phyloP scores from a whole-genome alignment of 2,888 invertebrate species.

The Latheticus oryzae region DNA sequence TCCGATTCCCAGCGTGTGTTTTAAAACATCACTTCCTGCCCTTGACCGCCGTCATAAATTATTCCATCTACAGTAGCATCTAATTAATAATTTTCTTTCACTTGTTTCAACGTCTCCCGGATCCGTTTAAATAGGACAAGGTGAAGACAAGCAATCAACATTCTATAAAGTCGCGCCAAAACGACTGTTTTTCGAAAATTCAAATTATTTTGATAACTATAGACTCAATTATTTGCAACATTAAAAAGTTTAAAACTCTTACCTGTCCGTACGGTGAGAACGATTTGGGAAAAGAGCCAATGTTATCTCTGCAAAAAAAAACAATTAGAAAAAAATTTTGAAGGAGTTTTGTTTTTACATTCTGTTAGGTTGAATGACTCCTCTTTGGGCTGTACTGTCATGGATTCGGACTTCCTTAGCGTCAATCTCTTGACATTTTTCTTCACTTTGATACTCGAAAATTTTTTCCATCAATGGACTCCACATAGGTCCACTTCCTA shows the following conservation, averaged over 20 bases:
- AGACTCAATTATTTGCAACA: too few species aligned
- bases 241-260: too few species aligned
- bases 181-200: too few species aligned
- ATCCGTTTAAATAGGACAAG: slow-evolving; percentile 26
- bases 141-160: too few species aligned
- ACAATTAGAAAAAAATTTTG: slow-evolving; percentile 1
- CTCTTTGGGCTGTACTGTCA: slow-evolving; percentile 79
- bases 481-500: slow-evolving; percentile 75
- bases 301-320: slow-evolving; percentile 47
- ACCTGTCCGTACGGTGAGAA: slow-evolving; percentile 50
- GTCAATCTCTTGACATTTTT: slow-evolving; percentile 78
- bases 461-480: slow-evolving; percentile 75
- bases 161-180: too few species aligned
- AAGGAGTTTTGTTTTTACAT: slow-evolving; percentile 51
- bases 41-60: slow-evolving; percentile 41
- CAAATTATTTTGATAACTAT: too few species aligned
- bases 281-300: slow-evolving; percentile 49
- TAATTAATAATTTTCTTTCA: slow-evolving; percentile 42
- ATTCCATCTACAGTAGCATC: slow-evolving; percentile 40
- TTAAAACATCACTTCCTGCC: slow-evolving; percentile 28
- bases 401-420: slow-evolving; percentile 80
- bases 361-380: slow-evolving; percentile 70
- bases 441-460: slow-evolving; percentile 61
- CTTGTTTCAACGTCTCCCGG: slow-evolving; percentile 22
- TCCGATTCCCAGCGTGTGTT: slow-evolving; percentile 31